Evolutionary conservation across 2,797 vertebrate species (phyloP), one percentile per base, ranked within the genome.

Genomic region (Gambusia yucatana): DNA sequence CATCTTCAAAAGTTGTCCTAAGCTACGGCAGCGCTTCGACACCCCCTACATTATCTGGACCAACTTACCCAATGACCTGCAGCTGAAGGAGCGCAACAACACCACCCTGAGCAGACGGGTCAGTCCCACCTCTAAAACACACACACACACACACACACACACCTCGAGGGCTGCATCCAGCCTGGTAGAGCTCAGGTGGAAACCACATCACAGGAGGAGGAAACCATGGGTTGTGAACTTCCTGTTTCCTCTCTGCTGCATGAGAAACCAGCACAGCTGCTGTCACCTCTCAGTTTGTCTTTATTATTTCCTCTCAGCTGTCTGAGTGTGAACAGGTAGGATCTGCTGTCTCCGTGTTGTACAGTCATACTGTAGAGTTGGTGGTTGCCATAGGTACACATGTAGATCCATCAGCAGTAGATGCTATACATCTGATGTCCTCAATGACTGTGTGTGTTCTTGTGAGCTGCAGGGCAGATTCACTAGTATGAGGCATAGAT

Each of bases 31-130:
- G 88, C 98, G 98, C 83, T 99, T 96, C 25, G 98, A 99, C 91
- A 99, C 98, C 0, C 97, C 97, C 2, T 96, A 96, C 89, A 97
- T 98, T 87, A 93, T 99, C 89, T 99, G 98, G 98, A 96, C 92
- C 84, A 97, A 82, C 71, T 92, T 99, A 43, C 98, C 97, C 22
- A 99, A 98, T 0, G 98, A 99, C 95, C 97, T 98, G 48, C 98
- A 99, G 93, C 97, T 99, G 87, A 99, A 98, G 91, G 98, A 99
- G 83, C 96, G 97, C n/a, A 91, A 95, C 85, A 93, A 90, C 86
- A 88, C 94, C 25, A 84, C 93, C 0, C 82, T 95, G 63, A 95
- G 95, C 0, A 94, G 97, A 91, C 94, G 98, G 96, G 98, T 99
- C 91, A 96, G 94, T 91, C 1, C 22, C 4, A 36, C 43, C 50